Evolutionary conservation across 1,140 invertebrate species (phyloP).

Genomic region (Hylyphantes graminicola): DNA sequence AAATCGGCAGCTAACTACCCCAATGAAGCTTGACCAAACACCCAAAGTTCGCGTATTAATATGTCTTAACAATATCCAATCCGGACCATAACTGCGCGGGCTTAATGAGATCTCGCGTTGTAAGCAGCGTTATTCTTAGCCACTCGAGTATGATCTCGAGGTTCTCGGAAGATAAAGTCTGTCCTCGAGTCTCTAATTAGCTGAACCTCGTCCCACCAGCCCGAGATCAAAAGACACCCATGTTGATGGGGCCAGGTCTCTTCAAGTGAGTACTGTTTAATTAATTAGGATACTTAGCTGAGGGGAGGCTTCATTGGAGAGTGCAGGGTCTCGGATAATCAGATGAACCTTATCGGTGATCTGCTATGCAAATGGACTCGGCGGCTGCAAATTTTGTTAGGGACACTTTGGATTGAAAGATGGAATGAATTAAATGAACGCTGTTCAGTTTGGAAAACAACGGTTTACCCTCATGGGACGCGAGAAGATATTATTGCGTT

Average conservation of each 20-base stretch:
- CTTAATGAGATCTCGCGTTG: conserved; percentile 47
- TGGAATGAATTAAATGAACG: conserved; percentile 26
- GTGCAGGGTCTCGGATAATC: conserved; percentile 48
- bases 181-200: conserved; percentile 48
- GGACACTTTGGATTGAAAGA: conserved; percentile 37
- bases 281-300: conserved; percentile 55
- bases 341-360: conserved; percentile 57
- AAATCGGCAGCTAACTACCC: too few relatives aligned
- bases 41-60: neutral
- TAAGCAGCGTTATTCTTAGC: conserved; percentile 26
- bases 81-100: conserved; percentile 4
- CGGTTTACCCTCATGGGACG: too few relatives aligned
- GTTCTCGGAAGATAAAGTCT: conserved; percentile 41
- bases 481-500: too few relatives aligned
- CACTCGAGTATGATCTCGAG: conserved; percentile 40
- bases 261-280: conserved; percentile 55
- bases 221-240: conserved; percentile 58
- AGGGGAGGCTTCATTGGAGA: conserved; percentile 52
- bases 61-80: conserved; percentile 32
- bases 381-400: conserved; percentile 46
- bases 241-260: conserved; percentile 45
- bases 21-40: too few relatives aligned
- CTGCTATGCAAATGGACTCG: conserved; percentile 54
- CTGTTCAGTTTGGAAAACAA: conserved; percentile 17
- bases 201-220: neutral